These are phyloP conservation scores for Zaprionus bogoriensis DNA, from an alignment of 2,888 invertebrate genomes.

Conservation along the genomic window DNA sequence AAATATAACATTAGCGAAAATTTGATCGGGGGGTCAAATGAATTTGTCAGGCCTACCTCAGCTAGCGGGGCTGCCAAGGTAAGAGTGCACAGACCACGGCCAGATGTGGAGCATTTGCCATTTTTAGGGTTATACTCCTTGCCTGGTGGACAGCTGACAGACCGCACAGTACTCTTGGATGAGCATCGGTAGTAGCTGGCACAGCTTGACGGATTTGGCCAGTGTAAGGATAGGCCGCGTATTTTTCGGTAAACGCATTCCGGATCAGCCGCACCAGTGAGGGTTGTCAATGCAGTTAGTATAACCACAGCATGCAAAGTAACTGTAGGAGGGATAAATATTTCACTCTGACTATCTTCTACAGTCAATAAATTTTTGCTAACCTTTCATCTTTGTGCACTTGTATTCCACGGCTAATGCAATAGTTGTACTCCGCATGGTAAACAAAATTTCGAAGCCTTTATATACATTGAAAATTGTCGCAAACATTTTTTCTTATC, in stretches of 20 bases:
- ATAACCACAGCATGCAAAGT: slow-evolving; percentile 72
- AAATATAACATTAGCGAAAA: not conserved
- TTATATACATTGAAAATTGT: slow-evolving; percentile 51
- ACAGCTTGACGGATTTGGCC: slow-evolving; percentile 73
- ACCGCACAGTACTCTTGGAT: slow-evolving; percentile 58
- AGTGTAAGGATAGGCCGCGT: slow-evolving; percentile 63
- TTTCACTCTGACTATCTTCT: not conserved
- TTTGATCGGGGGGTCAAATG: too few relatives aligned
- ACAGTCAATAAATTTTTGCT: slow-evolving; percentile 10
- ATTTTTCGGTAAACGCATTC: slow-evolving; percentile 74
- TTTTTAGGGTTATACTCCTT: slow-evolving; percentile 69
- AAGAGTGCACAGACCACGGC: slow-evolving; percentile 63
- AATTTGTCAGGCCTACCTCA: slow-evolving; percentile 24
- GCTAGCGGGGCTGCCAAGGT: slow-evolving; percentile 55
- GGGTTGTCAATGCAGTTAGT: slow-evolving; percentile 59
- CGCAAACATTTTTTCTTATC: slow-evolving; percentile 45
- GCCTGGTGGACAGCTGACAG: slow-evolving; percentile 65
- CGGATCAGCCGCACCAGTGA: slow-evolving; percentile 68
- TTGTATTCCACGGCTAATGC: slow-evolving; percentile 54
- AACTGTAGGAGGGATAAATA: too few relatives aligned
- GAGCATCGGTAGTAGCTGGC: slow-evolving; percentile 75
- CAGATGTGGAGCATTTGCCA: slow-evolving; percentile 64
- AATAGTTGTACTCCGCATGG: slow-evolving; percentile 59
- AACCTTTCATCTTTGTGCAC: slow-evolving; percentile 64
- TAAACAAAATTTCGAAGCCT: slow-evolving; percentile 44